Base-by-base conservation (phyloP, 1,140 invertebrate species). In the Philopotamus ludificatus region DNA sequence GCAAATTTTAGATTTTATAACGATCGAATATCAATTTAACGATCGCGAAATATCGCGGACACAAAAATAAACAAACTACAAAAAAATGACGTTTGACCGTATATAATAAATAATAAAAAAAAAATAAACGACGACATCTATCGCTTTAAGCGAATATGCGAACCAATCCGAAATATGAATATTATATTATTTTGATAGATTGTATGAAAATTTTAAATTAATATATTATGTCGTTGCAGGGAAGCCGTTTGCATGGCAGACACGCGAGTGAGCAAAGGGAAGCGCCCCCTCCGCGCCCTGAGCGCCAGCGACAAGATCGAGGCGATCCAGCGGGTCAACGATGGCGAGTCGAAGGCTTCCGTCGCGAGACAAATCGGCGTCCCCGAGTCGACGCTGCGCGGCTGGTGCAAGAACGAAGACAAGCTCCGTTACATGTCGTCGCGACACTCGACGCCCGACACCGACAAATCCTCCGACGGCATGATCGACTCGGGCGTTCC, bases 361-460 rank as follows among this genome's bases (percentile, higher is more conserved):
- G 90, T 93, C 0, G 90, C 90, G 0, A 77, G 90, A 0, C 88
- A 91, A 67, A 90, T 92, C 71, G 89, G 89, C 0, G 89, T 93
- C 0, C 90, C 90, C 0, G 90, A 93, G 74, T 91, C 89, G 0
- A 93, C 90, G 0, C 75, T 93, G 1, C 80, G 90, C 0, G 90
- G 90, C 16, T 93, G 90, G 90, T 93, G 90, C 76, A 93, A 93
- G 73, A 89, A 90, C 68, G 88, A 91, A 72, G 85, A 88, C 63
- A 92, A 91, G 71, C 82, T 92, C 1, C 82, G 86, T 1, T 86
- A 85, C 49, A 86, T 89, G 81, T 86, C 86, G 0, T 84, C 84
- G 9, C 79, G 85, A 9, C 84, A 87, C 62, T 87, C 86, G 2
- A 83, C 83, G 0, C 84, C 86, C 0, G 86, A 87, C 59, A 87